Percentiles rank a stretch among this genome's conserved stretches.
Evolutionary conservation across 1,140 invertebrate genomes (phyloP).

Genomic region (Orius laevigatus): DNA sequence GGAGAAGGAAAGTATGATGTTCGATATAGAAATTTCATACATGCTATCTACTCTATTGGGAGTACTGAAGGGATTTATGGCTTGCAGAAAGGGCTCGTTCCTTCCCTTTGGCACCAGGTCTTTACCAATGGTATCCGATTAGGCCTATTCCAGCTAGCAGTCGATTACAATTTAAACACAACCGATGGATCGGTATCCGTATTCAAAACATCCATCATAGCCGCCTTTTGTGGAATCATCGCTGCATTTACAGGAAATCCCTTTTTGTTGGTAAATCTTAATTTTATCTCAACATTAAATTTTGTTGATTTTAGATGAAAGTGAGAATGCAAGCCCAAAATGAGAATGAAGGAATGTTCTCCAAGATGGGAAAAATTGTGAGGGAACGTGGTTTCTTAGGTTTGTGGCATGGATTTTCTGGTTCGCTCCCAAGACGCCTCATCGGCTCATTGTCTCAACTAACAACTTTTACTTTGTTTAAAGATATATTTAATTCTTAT

Average conservation of each 20-base stretch:
- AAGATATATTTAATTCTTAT: conserved; percentile 39
- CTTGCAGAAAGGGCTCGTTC: conserved; percentile 61
- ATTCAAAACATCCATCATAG: conserved; percentile 7
- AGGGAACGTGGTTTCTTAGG: conserved; percentile 27
- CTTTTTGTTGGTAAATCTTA: conserved; percentile 52
- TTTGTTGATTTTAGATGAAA: conserved; percentile 47
- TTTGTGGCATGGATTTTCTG: conserved; percentile 57
- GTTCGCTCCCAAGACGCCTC: conserved; percentile 57
- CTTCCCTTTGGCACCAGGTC: conserved; percentile 57
- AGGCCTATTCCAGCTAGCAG: conserved; percentile 44
- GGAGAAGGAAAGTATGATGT: conserved; percentile 55
- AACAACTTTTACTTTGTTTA: conserved; percentile 54
- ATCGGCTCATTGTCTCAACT: conserved; percentile 74
- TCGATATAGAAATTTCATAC: conserved; percentile 42
- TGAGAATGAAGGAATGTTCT: conserved; percentile 44
- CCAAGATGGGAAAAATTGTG: conserved; percentile 24
- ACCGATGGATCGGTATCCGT: conserved; percentile 12
- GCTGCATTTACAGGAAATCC: conserved; percentile 65
- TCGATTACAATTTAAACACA: conserved; percentile 10
- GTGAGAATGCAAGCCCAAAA: conserved; percentile 83
- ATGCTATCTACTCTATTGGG: conserved; percentile 44
- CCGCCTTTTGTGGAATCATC: conserved; percentile 39
- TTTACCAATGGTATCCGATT: conserved; percentile 52
- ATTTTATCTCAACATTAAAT: neutral
- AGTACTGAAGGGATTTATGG: conserved; percentile 47